Evolutionary conservation across 35 echinoderm and acorn worm genomes (phyloP).

Genomic region (Ptychodera flava): DNA sequence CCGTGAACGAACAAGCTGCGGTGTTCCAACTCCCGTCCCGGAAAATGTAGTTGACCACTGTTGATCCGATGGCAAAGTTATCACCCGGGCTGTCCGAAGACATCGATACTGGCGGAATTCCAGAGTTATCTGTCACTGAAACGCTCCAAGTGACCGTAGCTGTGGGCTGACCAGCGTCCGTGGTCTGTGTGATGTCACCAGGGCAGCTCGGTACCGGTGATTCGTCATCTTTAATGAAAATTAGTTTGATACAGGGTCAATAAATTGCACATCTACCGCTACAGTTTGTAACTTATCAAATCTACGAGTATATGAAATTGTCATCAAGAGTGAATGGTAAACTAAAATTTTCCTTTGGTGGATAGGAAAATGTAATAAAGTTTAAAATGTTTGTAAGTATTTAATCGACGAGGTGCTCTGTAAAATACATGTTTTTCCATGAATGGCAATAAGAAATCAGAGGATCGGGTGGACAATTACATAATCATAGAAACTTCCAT

Average conservation of each 20-base stretch:
- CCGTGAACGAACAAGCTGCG: conserved; percentile 36
- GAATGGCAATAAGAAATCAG: not conserved
- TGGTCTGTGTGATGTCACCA: conserved; percentile 13
- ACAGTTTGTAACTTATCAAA: not conserved
- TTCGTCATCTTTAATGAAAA: conserved; percentile 10
- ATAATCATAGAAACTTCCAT: not conserved
- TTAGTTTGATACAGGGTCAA: not conserved
- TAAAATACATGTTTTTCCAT: not conserved
- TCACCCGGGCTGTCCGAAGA: not conserved
- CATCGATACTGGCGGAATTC: not conserved
- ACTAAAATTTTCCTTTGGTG: not conserved
- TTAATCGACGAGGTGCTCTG: too few relatives aligned
- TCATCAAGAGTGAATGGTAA: not conserved
- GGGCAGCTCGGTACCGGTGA: conserved; percentile 22
- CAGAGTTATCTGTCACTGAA: conserved; percentile 45
- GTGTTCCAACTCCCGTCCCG: conserved; percentile 33
- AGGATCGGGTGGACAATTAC: conserved; percentile 12
- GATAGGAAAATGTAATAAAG: too few relatives aligned
- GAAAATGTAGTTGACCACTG: conserved; percentile 30
- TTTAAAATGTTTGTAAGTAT: too few relatives aligned
- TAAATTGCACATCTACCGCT: conserved; percentile 6
- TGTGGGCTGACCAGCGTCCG: not conserved
- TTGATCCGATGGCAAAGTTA: not conserved
- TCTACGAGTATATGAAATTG: not conserved
- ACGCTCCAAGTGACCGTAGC: conserved; percentile 23